Percentiles rank a stretch among this genome's conserved stretches.
Evolutionary conservation across 2,888 invertebrate genomes (phyloP).

Genomic region (Myathropa florea): DNA sequence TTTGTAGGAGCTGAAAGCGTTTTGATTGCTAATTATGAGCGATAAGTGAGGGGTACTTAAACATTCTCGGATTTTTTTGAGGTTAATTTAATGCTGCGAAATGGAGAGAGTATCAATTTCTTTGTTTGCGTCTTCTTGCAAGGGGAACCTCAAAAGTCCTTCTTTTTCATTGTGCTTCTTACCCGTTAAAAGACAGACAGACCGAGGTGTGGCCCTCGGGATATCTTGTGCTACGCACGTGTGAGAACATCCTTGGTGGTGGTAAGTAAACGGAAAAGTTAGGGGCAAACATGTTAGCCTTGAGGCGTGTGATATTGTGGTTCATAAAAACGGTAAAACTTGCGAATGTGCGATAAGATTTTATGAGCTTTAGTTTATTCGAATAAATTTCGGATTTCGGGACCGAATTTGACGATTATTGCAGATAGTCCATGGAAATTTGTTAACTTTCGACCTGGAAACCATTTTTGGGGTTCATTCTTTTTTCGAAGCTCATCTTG

Average conservation of each 20-base stretch:
- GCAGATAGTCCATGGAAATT: no score
- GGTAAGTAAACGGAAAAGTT: not conserved
- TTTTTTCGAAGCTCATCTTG: no score
- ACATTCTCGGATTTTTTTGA: not conserved
- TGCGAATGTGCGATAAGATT: conserved; percentile 31
- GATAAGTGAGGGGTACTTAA: conserved; percentile 26
- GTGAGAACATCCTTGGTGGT: conserved; percentile 7
- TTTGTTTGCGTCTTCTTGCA: no score
- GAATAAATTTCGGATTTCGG: no score
- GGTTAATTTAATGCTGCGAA: not conserved
- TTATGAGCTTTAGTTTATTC: not conserved
- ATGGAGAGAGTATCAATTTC: not conserved
- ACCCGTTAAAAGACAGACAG: no score
- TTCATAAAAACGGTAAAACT: not conserved
- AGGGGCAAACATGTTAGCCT: conserved; percentile 7
- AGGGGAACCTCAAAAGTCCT: no score
- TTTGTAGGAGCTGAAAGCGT: conserved; percentile 56
- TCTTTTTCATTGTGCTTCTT: no score
- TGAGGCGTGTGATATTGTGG: not conserved
- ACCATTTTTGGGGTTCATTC: no score
- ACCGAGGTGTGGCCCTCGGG: no score
- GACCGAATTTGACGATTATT: no score
- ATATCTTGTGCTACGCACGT: conserved; percentile 37
- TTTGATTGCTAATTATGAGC: conserved; percentile 57
- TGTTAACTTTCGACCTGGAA: no score